These are phyloP conservation scores for Siniperca obscura DNA, from an alignment of 2,797 vertebrate species.

Conservation along the genomic window DNA sequence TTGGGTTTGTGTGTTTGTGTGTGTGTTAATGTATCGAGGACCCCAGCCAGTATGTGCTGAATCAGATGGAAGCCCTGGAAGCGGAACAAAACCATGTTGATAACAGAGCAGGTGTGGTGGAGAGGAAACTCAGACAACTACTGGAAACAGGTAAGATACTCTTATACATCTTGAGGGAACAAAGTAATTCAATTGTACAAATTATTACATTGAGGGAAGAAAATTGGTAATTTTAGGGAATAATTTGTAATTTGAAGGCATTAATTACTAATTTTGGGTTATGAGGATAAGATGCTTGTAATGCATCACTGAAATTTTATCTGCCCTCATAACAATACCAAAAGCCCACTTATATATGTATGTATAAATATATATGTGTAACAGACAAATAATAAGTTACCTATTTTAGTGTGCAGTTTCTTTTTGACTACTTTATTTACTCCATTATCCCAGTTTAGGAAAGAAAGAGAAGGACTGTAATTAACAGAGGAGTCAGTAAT, in stretches of 20 bases:
- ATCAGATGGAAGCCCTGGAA: conserved; percentile 90
- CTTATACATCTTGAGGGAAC: neutral
- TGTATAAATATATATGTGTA: neutral
- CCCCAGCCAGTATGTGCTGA: conserved; percentile 90
- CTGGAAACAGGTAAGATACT: conserved; percentile 87
- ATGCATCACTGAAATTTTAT: neutral
- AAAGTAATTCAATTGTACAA: neutral
- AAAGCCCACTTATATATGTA: neutral
- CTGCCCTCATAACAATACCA: neutral
- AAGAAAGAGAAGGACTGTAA: neutral
- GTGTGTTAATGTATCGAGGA: conserved; percentile 78
- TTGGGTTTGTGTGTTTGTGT: conserved; percentile 8
- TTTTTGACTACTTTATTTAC: neutral
- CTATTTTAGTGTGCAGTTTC: neutral
- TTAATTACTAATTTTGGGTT: neutral
- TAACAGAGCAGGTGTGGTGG: conserved; percentile 87
- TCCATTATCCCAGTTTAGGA: neutral
- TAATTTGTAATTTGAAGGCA: neutral
- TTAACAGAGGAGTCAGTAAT: neutral
- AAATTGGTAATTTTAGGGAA: neutral
- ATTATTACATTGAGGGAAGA: neutral
- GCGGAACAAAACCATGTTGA: conserved; percentile 91
- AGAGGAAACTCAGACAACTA: conserved; percentile 88
- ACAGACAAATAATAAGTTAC: neutral
- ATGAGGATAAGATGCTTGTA: neutral